Evolutionary conservation across 2,888 invertebrate genomes (phyloP).

Genomic region (Caenorhabditis panamensis): DNA sequence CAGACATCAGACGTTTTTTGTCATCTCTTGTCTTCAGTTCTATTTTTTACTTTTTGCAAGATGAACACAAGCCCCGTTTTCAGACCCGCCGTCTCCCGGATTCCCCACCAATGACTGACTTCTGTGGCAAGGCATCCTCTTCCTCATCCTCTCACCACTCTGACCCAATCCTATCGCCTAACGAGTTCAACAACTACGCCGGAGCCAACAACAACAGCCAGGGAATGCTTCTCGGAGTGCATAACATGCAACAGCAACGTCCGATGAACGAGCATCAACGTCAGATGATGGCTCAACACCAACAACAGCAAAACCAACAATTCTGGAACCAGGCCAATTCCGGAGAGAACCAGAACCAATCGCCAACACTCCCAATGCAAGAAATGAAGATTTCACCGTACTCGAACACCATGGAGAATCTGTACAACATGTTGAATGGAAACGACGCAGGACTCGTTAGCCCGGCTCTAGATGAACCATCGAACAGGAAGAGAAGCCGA

Average conservation of each 20-base stretch:
- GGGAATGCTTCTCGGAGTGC: conserved; percentile 68
- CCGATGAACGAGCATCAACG: too few species aligned
- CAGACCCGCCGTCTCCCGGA: conserved; percentile 74
- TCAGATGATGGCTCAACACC: conserved; percentile 30
- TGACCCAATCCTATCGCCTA: conserved; percentile 79
- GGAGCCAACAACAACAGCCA: conserved; percentile 42
- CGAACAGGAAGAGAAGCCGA: conserved; percentile 53
- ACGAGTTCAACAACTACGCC: conserved; percentile 67
- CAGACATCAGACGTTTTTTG: background rate
- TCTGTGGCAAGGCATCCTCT: conserved; percentile 75
- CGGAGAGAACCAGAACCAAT: conserved; percentile 21
- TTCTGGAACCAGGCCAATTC: conserved; percentile 32
- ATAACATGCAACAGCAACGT: conserved; percentile 41
- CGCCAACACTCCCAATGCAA: conserved; percentile 13
- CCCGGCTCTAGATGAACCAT: conserved; percentile 53
- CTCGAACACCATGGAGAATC: conserved; percentile 32
- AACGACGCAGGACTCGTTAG: conserved; percentile 63
- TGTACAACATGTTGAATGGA: conserved; percentile 59
- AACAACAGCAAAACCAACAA: conserved; percentile 27
- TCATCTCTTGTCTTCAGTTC: background rate
- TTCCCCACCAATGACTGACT: conserved; percentile 80
- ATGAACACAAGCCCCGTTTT: background rate
- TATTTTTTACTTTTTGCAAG: too few species aligned
- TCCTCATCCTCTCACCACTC: conserved; percentile 75
- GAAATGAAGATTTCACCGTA: conserved; percentile 1